These are phyloP conservation scores for Morus bassanus DNA, from an alignment of 2,797 vertebrate genomes.

Conservation along the genomic window DNA sequence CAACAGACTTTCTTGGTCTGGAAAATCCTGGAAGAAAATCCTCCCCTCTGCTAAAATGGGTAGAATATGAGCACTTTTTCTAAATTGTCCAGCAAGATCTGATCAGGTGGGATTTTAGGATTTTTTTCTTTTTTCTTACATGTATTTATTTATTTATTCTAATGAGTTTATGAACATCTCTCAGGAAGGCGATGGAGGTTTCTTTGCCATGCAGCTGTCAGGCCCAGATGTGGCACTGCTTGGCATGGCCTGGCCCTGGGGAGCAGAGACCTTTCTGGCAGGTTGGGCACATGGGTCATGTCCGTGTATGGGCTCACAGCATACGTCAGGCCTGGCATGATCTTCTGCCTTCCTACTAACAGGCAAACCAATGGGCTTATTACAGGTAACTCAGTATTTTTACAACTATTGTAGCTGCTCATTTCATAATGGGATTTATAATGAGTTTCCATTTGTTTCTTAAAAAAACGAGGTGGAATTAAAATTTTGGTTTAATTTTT, in stretches of 20 bases:
- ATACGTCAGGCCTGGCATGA: rapidly evolving
- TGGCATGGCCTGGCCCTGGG: background rate
- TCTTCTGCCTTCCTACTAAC: background rate
- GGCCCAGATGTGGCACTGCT: background rate
- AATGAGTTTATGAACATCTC: background rate
- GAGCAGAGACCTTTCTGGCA: rapidly evolving
- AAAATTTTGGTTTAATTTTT: background rate
- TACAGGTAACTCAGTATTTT: background rate
- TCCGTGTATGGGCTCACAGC: rapidly evolving
- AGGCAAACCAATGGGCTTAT: background rate
- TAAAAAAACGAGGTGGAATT: background rate
- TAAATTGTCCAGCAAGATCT: background rate
- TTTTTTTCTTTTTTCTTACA: background rate
- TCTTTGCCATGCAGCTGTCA: background rate
- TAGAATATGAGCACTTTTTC: background rate
- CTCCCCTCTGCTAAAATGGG: background rate
- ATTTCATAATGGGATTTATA: background rate
- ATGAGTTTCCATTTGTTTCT: background rate
- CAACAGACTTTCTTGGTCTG: background rate
- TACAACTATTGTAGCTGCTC: rapidly evolving
- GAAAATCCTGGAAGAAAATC: constrained; percentile 4
- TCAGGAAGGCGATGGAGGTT: background rate
- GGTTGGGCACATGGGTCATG: background rate
- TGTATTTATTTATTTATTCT: background rate
- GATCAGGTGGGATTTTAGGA: background rate